Conservation (phyloP, 2,888 invertebrate genomes). For the Xanthia togata region DNA sequence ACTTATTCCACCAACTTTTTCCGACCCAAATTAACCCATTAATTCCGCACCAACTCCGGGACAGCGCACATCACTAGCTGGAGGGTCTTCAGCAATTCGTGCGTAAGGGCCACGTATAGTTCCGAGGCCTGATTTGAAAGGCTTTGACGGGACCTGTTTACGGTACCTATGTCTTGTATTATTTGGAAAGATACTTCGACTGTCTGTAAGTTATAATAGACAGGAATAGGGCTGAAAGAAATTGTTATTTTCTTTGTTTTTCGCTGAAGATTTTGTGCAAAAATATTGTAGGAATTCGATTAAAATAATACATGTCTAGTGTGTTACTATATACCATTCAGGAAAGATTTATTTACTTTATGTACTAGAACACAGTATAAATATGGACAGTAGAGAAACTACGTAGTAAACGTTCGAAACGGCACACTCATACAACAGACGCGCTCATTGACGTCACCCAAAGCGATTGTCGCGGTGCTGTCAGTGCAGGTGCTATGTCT, state of each 20-base stretch:
- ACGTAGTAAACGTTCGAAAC: too few species aligned
- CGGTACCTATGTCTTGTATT: constrained; percentile 42
- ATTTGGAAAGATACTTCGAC: constrained; percentile 33
- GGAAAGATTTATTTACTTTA: too few species aligned
- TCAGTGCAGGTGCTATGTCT: too few species aligned
- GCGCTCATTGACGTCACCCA: too few species aligned
- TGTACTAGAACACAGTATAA: too few species aligned
- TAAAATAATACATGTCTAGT: neutral
- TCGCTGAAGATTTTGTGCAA: neutral
- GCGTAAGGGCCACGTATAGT: constrained; percentile 66
- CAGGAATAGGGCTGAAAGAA: neutral
- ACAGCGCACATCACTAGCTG: constrained; percentile 56
- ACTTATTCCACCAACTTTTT: constrained; percentile 12
- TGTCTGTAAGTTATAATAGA: constrained; percentile 24
- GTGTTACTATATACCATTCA: neutral
- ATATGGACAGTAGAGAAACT: too few species aligned
- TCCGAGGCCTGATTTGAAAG: constrained; percentile 65
- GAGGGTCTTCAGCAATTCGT: constrained; percentile 67
- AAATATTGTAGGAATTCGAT: neutral
- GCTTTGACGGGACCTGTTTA: constrained; percentile 64
- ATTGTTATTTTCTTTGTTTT: neutral
- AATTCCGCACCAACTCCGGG: constrained; percentile 42
- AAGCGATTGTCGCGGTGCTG: too few species aligned
- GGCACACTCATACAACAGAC: too few species aligned
- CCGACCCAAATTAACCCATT: constrained; percentile 33